Evolutionary conservation across 2,797 vertebrate genomes (phyloP).

Genomic region (Lates japonicus): DNA sequence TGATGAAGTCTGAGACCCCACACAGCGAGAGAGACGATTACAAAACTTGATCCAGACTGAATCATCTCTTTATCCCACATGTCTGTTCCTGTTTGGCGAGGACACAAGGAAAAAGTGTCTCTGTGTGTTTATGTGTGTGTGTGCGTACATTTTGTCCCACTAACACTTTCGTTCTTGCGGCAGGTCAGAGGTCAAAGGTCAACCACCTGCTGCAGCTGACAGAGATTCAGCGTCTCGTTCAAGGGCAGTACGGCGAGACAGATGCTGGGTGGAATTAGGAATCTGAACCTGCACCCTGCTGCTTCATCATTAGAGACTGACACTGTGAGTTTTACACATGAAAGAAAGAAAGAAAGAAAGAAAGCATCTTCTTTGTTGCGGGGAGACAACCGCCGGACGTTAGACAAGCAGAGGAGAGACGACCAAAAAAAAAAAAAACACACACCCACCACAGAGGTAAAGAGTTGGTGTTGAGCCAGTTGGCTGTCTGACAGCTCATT

Average conservation of each 20-base stretch:
- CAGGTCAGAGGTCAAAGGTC: conserved; percentile 33
- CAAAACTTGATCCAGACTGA: neutral
- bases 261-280: neutral
- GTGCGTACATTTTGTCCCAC: neutral
- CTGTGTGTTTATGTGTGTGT: neutral
- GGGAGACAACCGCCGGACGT: conserved; percentile 1
- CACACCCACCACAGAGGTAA: conserved; percentile 29
- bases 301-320: neutral
- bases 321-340: too few relatives aligned
- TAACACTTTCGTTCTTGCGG: neutral
- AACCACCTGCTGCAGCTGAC: conserved; percentile 16
- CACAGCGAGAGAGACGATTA: neutral
- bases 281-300: neutral
- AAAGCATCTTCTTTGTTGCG: neutral
- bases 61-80: conserved; percentile 11
- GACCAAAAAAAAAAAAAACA: neutral
- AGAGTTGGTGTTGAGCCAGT: conserved; percentile 61
- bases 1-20: neutral
- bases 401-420: conserved; percentile 1
- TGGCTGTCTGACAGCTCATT: conserved; percentile 73
- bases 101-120: neutral
- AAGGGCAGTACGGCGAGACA: neutral
- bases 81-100: conserved; percentile 3
- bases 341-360: neutral
- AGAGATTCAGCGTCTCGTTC: neutral